Evolutionary conservation across 1,140 invertebrate species (phyloP).

Genomic region (Drosophila nikananu): DNA sequence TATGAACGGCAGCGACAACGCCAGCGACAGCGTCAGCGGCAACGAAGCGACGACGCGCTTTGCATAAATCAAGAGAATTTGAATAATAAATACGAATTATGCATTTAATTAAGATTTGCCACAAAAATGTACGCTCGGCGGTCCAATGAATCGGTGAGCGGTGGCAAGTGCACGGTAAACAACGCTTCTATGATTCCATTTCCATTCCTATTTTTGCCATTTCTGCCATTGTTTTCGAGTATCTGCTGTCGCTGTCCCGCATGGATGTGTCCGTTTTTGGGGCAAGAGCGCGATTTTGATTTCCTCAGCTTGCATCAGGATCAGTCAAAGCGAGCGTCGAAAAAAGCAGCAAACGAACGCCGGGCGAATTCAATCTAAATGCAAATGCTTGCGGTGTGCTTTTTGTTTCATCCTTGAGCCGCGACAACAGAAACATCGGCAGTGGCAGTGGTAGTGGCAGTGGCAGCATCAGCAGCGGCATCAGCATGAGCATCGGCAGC

Average conservation of each 20-base stretch:
- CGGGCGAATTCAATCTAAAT: slow-evolving; percentile 80
- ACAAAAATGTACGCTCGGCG: slow-evolving; percentile 31
- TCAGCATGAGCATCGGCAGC: slow-evolving; percentile 20
- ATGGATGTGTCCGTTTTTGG: slow-evolving; percentile 29
- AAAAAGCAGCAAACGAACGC: slow-evolving; percentile 39
- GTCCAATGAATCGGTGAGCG: background rate
- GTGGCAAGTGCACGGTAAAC: slow-evolving; percentile 1
- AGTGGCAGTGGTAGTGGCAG: background rate
- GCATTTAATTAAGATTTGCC: slow-evolving; percentile 81
- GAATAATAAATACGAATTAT: slow-evolving; percentile 83
- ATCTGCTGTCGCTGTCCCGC: slow-evolving; percentile 5
- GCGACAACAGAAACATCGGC: slow-evolving; percentile 27
- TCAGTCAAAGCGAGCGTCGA: slow-evolving; percentile 53
- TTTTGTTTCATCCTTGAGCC: slow-evolving; percentile 59
- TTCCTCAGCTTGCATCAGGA: slow-evolving; percentile 73
- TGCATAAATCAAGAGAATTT: slow-evolving; percentile 79
- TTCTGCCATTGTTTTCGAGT: slow-evolving; percentile 33
- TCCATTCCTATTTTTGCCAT: slow-evolving; percentile 22
- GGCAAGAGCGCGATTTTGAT: slow-evolving; percentile 60
- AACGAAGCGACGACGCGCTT: slow-evolving; percentile 39
- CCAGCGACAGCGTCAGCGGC: background rate
- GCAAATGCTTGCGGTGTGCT: slow-evolving; percentile 74
- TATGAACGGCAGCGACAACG: slow-evolving; percentile 46
- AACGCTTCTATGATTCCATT: slow-evolving; percentile 47
- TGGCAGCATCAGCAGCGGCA: slow-evolving; percentile 16